phyloP scores from a whole-genome alignment of 2,113 vertebrate species.

The Cinclus mexicanus region DNA sequence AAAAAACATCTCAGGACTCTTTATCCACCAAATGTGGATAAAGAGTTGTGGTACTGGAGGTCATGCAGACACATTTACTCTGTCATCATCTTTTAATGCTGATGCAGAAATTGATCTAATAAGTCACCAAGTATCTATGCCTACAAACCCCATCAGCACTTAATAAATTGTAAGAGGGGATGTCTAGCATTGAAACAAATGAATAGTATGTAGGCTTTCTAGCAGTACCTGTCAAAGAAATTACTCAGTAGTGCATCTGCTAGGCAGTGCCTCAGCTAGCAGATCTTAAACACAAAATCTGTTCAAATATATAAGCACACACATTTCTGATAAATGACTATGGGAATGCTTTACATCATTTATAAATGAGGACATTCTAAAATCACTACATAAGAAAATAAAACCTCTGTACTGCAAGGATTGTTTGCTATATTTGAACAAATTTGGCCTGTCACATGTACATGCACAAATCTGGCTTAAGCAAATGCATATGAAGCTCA shows the following conservation, averaged over 20 bases:
- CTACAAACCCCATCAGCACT: not conserved
- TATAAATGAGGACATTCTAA: not conserved
- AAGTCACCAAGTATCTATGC: not conserved
- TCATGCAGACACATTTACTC: not conserved
- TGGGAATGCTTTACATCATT: not conserved
- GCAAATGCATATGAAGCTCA: not conserved
- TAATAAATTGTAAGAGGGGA: not conserved
- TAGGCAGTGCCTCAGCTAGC: not conserved
- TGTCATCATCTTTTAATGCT: not conserved
- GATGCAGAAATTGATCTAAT: not conserved
- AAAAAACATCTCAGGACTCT: not conserved
- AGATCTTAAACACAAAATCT: not conserved
- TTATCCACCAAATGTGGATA: not conserved
- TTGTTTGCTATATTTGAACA: not conserved
- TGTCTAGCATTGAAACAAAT: not conserved
- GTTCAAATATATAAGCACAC: not conserved
- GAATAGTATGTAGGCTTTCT: not conserved
- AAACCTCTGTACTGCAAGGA: not conserved
- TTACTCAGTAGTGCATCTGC: not conserved
- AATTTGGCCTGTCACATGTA: not conserved
- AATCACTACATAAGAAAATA: not conserved
- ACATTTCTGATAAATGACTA: not conserved
- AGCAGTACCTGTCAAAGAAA: not conserved
- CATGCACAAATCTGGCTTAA: not conserved
- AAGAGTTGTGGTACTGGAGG: not conserved